These are phyloP conservation scores for Thomomys bottae DNA, from an alignment of 2,113 vertebrate genomes.

Conservation along the genomic window DNA sequence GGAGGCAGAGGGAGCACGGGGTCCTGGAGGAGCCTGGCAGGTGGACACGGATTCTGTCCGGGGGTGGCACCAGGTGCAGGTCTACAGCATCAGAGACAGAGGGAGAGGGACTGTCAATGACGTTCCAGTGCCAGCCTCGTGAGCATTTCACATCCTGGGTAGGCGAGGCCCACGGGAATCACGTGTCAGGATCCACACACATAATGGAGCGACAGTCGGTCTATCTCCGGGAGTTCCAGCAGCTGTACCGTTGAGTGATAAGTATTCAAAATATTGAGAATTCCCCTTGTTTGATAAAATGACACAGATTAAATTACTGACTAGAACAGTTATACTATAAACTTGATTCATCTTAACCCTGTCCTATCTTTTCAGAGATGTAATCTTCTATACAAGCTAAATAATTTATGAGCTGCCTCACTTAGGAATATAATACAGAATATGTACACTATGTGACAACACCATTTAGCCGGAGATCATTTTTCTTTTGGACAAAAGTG, in stretches of 20 bases:
- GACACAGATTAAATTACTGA: conserved; percentile 17
- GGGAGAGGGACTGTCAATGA: no score
- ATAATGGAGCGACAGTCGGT: rapidly evolving
- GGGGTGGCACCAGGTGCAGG: no score
- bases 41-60: background rate
- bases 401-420: conserved; percentile 32
- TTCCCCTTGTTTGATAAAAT: conserved; percentile 38
- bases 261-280: background rate
- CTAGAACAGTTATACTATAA: conserved; percentile 18
- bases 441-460: background rate
- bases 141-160: no score
- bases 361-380: conserved; percentile 55
- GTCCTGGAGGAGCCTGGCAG: no score
- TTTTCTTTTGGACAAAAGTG: background rate
- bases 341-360: conserved; percentile 64
- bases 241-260: background rate
- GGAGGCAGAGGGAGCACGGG: rapidly evolving
- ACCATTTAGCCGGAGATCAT: background rate
- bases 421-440: background rate
- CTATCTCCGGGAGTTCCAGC: background rate
- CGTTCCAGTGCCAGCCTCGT: no score
- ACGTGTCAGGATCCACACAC: no score
- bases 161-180: no score
- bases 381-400: conserved; percentile 22
- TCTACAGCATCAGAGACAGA: no score